Evolutionary conservation across 2,113 vertebrate species (phyloP).

Genomic region (Potamarius usumacintae): DNA sequence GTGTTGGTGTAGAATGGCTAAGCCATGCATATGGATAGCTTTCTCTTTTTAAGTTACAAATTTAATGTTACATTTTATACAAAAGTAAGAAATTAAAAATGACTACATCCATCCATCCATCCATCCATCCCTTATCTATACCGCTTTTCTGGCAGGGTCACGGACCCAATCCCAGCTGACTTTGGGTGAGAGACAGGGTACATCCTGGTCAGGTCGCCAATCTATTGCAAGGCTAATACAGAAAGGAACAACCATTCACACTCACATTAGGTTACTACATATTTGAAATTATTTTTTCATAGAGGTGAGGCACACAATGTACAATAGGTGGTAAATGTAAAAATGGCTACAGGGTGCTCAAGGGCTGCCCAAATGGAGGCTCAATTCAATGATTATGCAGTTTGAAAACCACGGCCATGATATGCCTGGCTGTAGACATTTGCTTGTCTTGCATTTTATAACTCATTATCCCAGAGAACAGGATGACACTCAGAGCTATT

Average conservation of each 20-base stretch:
- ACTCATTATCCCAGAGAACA: slow-evolving; percentile 5
- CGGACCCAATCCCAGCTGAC: too few relatives aligned
- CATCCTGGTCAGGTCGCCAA: too few relatives aligned
- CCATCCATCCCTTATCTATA: too few relatives aligned
- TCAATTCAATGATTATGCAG: not conserved
- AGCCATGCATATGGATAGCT: not conserved
- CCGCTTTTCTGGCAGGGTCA: too few relatives aligned
- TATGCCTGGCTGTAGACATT: not conserved
- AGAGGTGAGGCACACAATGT: not conserved
- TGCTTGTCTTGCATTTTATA: slow-evolving; percentile 25
- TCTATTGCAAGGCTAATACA: too few relatives aligned
- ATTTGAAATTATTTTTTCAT: not conserved
- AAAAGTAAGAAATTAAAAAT: not conserved
- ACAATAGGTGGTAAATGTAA: not conserved
- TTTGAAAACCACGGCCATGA: not conserved
- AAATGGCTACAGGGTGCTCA: not conserved
- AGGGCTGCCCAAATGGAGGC: not conserved
- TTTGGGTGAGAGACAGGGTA: too few relatives aligned
- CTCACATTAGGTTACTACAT: not conserved
- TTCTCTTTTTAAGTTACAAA: not conserved
- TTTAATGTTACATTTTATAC: not conserved
- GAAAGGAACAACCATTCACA: too few relatives aligned
- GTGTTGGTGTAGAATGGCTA: not conserved
- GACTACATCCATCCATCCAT: not conserved
- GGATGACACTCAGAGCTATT: slow-evolving; percentile 21